Percentiles rank a stretch among this genome's conserved stretches.
phyloP scores from a whole-genome alignment of 2,113 vertebrate genomes.

The Gallinago paraguaiae region DNA sequence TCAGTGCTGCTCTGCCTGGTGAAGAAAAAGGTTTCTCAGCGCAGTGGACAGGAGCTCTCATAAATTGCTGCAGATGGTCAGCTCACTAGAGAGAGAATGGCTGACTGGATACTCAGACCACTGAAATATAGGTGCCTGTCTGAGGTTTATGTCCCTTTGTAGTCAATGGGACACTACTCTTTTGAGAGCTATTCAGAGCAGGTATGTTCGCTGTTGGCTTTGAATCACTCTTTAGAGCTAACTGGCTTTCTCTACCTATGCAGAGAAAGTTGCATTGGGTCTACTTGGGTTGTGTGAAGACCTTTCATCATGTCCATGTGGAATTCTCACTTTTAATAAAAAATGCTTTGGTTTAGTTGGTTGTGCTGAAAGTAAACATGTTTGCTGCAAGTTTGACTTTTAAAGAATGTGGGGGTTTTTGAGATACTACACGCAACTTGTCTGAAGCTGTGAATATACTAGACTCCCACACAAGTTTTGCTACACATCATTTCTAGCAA shows the following conservation, averaged over 20 bases:
- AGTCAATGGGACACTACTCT: background rate
- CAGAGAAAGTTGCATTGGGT: background rate
- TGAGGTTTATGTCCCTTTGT: fast-evolving
- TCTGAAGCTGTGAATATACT: background rate
- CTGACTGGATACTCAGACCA: too few relatives aligned
- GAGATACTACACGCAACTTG: background rate
- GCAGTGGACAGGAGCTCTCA: background rate
- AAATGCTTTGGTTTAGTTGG: background rate
- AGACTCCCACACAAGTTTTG: background rate
- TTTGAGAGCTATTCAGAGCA: background rate
- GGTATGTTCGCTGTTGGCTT: fast-evolving
- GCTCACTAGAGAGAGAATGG: background rate
- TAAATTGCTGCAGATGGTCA: background rate
- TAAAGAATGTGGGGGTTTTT: background rate
- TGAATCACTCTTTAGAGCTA: background rate
- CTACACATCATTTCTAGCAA: background rate
- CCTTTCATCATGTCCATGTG: fast-evolving
- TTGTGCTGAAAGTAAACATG: background rate
- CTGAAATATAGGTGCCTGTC: background rate
- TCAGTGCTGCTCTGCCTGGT: background rate
- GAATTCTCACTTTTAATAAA: background rate
- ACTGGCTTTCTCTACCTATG: background rate
- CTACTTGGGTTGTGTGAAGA: background rate
- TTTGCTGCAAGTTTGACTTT: background rate
- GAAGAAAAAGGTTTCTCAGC: fast-evolving